These are phyloP conservation scores for Melanotaenia nigrans DNA, from an alignment of 2,797 vertebrate species.

Conservation along the genomic window DNA sequence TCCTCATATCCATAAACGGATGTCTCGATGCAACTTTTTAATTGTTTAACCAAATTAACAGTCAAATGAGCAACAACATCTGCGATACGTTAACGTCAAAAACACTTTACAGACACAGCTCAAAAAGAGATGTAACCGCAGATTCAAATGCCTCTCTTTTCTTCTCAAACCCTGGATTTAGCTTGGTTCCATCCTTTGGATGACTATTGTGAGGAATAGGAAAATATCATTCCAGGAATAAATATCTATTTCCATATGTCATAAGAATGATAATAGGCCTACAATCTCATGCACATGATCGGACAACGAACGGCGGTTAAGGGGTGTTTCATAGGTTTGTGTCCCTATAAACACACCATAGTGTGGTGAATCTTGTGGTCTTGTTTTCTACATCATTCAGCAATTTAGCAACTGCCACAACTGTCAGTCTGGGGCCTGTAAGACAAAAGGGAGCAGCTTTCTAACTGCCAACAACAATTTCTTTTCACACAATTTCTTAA, in stretches of 20 bases:
- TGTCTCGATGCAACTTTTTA: slow-evolving; percentile 74
- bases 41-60: slow-evolving; percentile 91
- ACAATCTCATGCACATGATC: slow-evolving; percentile 75
- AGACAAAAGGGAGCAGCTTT: slow-evolving; percentile 33
- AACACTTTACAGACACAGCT: slow-evolving; percentile 76
- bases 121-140: slow-evolving; percentile 80
- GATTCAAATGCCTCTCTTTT: slow-evolving; percentile 87
- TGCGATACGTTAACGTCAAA: slow-evolving; percentile 82
- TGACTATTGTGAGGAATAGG: slow-evolving; percentile 87
- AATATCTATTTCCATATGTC: slow-evolving; percentile 84
- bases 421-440: slow-evolving; percentile 66
- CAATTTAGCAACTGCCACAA: slow-evolving; percentile 77
- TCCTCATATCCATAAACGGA: slow-evolving; percentile 80
- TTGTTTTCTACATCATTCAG: slow-evolving; percentile 41
- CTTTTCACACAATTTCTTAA: not conserved
- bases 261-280: slow-evolving; percentile 76
- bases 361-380: slow-evolving; percentile 57
- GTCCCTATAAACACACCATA: slow-evolving; percentile 47
- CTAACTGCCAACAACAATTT: slow-evolving; percentile 28
- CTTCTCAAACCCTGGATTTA: slow-evolving; percentile 82
- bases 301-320: slow-evolving; percentile 74
- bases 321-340: slow-evolving; percentile 39
- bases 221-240: slow-evolving; percentile 89
- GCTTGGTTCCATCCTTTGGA: slow-evolving; percentile 74
- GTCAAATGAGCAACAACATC: slow-evolving; percentile 93